Evolutionary conservation across 2,797 vertebrate genomes (phyloP).

Genomic region (Sarcophilus harrisii): DNA sequence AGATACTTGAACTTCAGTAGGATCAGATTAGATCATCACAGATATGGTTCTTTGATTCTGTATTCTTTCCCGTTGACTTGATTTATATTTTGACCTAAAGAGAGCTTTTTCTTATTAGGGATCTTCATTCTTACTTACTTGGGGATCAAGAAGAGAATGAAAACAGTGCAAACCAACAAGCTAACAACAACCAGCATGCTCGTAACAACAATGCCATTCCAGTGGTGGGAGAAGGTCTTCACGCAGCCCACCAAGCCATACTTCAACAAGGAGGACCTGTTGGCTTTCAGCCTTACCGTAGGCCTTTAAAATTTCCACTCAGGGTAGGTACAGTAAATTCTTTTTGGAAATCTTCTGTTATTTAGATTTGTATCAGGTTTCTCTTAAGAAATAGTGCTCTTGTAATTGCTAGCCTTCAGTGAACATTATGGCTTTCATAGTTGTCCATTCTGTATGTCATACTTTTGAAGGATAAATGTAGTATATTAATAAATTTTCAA

Average conservation of each 20-base stretch:
- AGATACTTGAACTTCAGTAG: not conserved
- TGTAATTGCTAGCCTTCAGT: not conserved
- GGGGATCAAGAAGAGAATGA: conserved; percentile 98
- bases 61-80: not conserved
- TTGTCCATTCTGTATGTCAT: not conserved
- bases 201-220: conserved; percentile 95
- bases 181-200: conserved; percentile 94
- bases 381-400: not conserved
- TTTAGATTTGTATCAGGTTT: not conserved
- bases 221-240: conserved; percentile 96
- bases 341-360: not conserved
- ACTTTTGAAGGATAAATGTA: not conserved
- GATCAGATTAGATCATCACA: not conserved
- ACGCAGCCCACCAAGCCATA: conserved; percentile 99
- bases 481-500: not conserved
- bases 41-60: not conserved
- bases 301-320: conserved; percentile 95
- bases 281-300: conserved; percentile 98
- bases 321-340: conserved; percentile 88
- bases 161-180: conserved; percentile 93
- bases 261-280: conserved; percentile 98
- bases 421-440: not conserved
- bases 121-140: conserved; percentile 98
- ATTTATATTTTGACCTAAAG: conserved; percentile 12
- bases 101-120: conserved; percentile 83